These are phyloP conservation scores for Paratrypauchen microcephalus DNA, from an alignment of 2,797 vertebrate species.

Conservation along the genomic window DNA sequence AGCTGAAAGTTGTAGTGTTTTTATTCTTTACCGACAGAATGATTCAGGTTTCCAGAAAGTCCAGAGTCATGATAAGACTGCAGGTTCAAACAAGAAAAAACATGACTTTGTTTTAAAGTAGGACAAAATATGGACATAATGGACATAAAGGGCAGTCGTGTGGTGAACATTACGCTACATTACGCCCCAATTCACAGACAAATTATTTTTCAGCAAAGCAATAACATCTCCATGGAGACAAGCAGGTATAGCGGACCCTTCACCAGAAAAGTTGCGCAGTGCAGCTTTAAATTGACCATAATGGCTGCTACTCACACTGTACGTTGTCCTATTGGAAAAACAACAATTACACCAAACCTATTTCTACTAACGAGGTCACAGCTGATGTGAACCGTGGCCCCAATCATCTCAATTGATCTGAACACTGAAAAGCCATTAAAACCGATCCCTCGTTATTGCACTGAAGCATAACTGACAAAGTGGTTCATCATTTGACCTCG, in stretches of 20 bases:
- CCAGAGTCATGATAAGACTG: not conserved
- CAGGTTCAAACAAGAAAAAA: too few relatives aligned
- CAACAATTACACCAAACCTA: not conserved
- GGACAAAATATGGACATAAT: too few relatives aligned
- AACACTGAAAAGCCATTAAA: slow-evolving; percentile 17
- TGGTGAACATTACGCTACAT: too few relatives aligned
- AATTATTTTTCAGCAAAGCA: too few relatives aligned
- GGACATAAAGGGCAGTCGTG: too few relatives aligned
- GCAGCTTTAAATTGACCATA: too few relatives aligned
- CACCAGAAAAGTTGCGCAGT: too few relatives aligned
- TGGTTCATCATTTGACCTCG: not conserved
- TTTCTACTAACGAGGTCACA: slow-evolving; percentile 6
- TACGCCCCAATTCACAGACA: too few relatives aligned
- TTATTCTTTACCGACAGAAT: not conserved
- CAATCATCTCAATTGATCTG: slow-evolving; percentile 9
- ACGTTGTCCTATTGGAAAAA: not conserved
- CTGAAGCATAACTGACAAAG: not conserved
- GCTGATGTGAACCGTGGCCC: slow-evolving; percentile 10
- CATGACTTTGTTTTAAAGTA: too few relatives aligned
- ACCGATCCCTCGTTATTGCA: slow-evolving; percentile 6
- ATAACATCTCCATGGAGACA: too few relatives aligned
- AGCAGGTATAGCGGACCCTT: too few relatives aligned
- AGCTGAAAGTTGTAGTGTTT: not conserved
- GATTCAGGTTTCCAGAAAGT: not conserved
- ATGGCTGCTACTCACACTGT: not conserved